Evolutionary conservation across 1,140 invertebrate genomes (phyloP).

Genomic region (Hestina assimilis): DNA sequence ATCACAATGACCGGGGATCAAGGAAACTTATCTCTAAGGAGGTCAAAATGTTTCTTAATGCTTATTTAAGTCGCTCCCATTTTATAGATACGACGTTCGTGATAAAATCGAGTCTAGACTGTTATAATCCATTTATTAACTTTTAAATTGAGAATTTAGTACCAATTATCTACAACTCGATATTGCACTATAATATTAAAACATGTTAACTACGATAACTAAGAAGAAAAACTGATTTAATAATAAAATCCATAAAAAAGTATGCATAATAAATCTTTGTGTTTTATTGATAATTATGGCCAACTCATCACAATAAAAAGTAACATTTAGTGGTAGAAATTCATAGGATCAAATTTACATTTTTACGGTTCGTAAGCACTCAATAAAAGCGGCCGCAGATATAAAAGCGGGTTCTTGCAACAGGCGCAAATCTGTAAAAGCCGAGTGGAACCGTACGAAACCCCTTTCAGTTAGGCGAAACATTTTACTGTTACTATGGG

Average conservation of each 20-base stretch:
- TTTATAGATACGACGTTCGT: conserved; percentile 18
- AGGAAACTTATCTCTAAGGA: conserved; percentile 65
- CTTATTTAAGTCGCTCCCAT: conserved; percentile 68
- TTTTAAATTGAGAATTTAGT: too few species aligned
- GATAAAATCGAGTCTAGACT: conserved; percentile 41
- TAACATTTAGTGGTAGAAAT: conserved; percentile 27
- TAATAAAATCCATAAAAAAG: background rate
- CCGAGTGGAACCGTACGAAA: conserved; percentile 52
- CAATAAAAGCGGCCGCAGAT: conserved; percentile 59
- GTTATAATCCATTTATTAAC: conserved; percentile 39
- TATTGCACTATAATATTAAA: too few species aligned
- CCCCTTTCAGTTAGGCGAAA: conserved; percentile 62
- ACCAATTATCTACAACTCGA: too few species aligned
- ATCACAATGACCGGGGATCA: conserved; percentile 73
- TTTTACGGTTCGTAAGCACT: conserved; percentile 69
- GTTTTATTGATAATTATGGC: conserved; percentile 22
- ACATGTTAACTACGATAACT: background rate
- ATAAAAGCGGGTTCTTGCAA: conserved; percentile 45
- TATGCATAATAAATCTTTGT: background rate
- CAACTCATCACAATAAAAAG: conserved; percentile 50
- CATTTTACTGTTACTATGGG: conserved; percentile 47
- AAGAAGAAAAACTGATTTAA: background rate
- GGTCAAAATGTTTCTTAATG: conserved; percentile 72
- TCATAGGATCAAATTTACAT: conserved; percentile 56
- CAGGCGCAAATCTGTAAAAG: conserved; percentile 56